Percentiles rank a stretch among this genome's conserved stretches.
Conservation (phyloP, 2,888 invertebrate species). For the Drosophila borborema region DNA sequence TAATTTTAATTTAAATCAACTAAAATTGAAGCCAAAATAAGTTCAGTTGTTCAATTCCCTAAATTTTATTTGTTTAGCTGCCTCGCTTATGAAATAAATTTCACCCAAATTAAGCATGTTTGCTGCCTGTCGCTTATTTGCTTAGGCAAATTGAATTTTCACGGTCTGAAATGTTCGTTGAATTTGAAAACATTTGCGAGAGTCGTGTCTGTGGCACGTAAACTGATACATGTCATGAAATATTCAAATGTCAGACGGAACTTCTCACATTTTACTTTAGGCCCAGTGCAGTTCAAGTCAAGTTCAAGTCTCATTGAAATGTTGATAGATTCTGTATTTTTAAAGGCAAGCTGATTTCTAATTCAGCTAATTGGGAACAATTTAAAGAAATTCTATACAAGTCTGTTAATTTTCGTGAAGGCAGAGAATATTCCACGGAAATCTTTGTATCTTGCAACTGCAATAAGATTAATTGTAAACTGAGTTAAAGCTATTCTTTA, state of each 20-base stretch:
- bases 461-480: slow-evolving; percentile 1
- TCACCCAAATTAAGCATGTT: slow-evolving; percentile 76
- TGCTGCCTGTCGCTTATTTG: slow-evolving; percentile 70
- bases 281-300: neutral
- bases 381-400: neutral
- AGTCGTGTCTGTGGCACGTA: slow-evolving; percentile 33
- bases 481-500: slow-evolving; percentile 21
- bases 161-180: slow-evolving; percentile 71
- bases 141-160: slow-evolving; percentile 78
- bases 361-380: neutral
- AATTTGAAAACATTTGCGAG: slow-evolving; percentile 41
- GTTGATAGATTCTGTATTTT: neutral
- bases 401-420: neutral
- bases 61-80: neutral
- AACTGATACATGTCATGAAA: slow-evolving; percentile 49
- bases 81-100: slow-evolving; percentile 46
- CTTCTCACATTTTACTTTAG: slow-evolving; percentile 19
- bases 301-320: slow-evolving; percentile 1
- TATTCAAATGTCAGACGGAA: slow-evolving; percentile 38
- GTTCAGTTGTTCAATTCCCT: neutral
- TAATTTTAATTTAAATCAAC: neutral
- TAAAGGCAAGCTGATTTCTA: neutral
- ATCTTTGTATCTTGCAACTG: slow-evolving; percentile 12
- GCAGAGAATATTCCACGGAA: neutral
- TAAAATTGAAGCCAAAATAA: neutral